phyloP scores from a whole-genome alignment of 2,888 invertebrate species.

The Drosophila testacea region DNA sequence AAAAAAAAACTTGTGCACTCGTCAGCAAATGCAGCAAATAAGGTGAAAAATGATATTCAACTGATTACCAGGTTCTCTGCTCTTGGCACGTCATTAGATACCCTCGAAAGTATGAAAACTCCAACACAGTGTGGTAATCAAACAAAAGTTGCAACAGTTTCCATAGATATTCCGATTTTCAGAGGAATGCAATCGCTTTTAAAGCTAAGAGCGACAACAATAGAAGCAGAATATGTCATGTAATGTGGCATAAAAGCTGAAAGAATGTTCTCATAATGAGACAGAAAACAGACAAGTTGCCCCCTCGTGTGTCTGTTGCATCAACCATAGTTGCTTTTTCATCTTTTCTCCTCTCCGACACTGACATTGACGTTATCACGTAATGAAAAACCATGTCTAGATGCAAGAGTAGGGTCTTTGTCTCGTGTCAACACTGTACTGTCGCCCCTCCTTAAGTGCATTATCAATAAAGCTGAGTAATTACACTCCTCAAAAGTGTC shows the following conservation, averaged over 20 bases:
- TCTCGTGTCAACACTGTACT: too few relatives aligned
- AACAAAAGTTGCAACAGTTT: conserved; percentile 19
- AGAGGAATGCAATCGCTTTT: conserved; percentile 42
- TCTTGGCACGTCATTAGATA: conserved; percentile 17
- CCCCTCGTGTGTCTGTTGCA: neutral
- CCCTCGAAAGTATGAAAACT: neutral
- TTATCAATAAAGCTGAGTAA: conserved; percentile 58
- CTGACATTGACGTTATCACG: conserved; percentile 20
- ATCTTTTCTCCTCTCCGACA: conserved; percentile 1
- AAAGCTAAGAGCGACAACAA: conserved; percentile 21
- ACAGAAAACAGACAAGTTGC: conserved; percentile 17
- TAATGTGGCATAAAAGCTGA: conserved; percentile 11
- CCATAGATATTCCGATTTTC: conserved; percentile 14
- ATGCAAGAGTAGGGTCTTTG: conserved; percentile 17
- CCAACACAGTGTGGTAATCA: conserved; percentile 18
- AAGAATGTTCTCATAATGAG: conserved; percentile 34
- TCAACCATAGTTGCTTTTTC: neutral
- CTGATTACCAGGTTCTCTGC: neutral
- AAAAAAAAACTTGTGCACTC: conserved; percentile 13
- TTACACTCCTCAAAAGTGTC: conserved; percentile 25
- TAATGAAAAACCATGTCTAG: conserved; percentile 41
- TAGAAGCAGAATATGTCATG: conserved; percentile 3
- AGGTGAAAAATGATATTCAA: conserved; percentile 32
- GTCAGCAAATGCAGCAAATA: conserved; percentile 21
- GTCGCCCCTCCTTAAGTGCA: conserved; percentile 21